Conservation (phyloP, 2,113 vertebrate genomes). For the Scortum barcoo region DNA sequence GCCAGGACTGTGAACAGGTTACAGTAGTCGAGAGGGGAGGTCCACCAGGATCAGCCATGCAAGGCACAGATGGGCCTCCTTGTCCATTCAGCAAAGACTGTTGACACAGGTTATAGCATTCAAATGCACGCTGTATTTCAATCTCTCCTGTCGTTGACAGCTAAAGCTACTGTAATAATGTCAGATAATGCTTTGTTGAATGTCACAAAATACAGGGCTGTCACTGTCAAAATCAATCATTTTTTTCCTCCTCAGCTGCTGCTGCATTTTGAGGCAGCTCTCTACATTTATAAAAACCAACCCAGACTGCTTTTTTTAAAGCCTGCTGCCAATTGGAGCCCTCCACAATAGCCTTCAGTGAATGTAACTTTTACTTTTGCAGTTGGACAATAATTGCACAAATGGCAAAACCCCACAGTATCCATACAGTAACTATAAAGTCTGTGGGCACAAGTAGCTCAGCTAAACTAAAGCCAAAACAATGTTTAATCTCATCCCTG, state of each 20-base stretch:
- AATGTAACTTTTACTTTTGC: constrained; percentile 2
- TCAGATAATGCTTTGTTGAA: constrained; percentile 37
- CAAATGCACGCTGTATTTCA: constrained; percentile 41
- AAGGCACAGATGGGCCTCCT: constrained; percentile 58
- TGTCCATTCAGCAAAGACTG: constrained; percentile 44
- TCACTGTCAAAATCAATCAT: constrained; percentile 6
- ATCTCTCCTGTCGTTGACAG: constrained; percentile 35
- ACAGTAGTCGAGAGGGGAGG: constrained; percentile 56
- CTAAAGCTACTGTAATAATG: constrained; percentile 32
- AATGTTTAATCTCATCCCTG: constrained; percentile 68
- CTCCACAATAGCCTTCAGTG: neutral
- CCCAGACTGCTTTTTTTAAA: constrained; percentile 5
- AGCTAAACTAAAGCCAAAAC: constrained; percentile 57
- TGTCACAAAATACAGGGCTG: constrained; percentile 28
- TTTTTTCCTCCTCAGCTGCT: neutral
- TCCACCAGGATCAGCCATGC: constrained; percentile 48
- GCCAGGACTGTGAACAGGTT: constrained; percentile 72
- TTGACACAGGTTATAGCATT: constrained; percentile 58
- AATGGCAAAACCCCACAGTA: constrained; percentile 23
- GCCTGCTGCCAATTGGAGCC: neutral
- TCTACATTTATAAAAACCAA: neutral
- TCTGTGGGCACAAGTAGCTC: constrained; percentile 34
- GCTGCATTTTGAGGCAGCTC: neutral
- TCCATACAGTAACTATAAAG: constrained; percentile 30
- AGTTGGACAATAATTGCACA: constrained; percentile 22